Evolutionary conservation across 2,113 vertebrate species (phyloP).

Genomic region (Poeciliopsis occidentalis): DNA sequence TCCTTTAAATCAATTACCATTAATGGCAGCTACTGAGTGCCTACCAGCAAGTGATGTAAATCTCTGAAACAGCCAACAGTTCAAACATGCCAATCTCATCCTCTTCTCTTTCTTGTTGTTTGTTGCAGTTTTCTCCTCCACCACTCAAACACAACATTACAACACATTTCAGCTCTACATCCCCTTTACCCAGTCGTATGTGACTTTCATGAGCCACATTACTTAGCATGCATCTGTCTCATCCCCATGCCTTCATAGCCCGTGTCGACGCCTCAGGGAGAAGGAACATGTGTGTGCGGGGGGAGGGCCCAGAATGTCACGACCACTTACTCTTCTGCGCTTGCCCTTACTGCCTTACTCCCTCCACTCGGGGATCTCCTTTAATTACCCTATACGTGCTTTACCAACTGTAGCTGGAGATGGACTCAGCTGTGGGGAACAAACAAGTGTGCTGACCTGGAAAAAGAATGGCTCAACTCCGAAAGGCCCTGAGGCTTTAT

Average conservation of each 20-base stretch:
- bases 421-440: constrained; percentile 66
- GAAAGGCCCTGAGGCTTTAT: constrained; percentile 39
- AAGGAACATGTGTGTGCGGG: constrained; percentile 36
- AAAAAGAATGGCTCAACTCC: constrained; percentile 61
- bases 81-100: constrained; percentile 4
- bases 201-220: constrained; percentile 28
- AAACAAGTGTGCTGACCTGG: constrained; percentile 74
- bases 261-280: constrained; percentile 19
- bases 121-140: background rate
- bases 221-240: constrained; percentile 28
- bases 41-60: too few species aligned
- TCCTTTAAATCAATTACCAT: too few species aligned
- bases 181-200: constrained; percentile 15
- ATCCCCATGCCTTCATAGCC: constrained; percentile 17
- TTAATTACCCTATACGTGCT: constrained; percentile 60
- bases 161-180: constrained; percentile 16
- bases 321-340: constrained; percentile 34
- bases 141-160: constrained; percentile 12
- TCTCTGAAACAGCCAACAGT: too few species aligned
- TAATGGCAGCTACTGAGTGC: too few species aligned
- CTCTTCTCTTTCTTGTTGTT: constrained; percentile 2
- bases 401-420: constrained; percentile 35
- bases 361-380: constrained; percentile 38
- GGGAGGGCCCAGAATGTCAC: constrained; percentile 38
- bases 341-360: constrained; percentile 43